These are phyloP conservation scores for Edolisoma coerulescens DNA, from an alignment of 2,113 vertebrate species.

Conservation along the genomic window DNA sequence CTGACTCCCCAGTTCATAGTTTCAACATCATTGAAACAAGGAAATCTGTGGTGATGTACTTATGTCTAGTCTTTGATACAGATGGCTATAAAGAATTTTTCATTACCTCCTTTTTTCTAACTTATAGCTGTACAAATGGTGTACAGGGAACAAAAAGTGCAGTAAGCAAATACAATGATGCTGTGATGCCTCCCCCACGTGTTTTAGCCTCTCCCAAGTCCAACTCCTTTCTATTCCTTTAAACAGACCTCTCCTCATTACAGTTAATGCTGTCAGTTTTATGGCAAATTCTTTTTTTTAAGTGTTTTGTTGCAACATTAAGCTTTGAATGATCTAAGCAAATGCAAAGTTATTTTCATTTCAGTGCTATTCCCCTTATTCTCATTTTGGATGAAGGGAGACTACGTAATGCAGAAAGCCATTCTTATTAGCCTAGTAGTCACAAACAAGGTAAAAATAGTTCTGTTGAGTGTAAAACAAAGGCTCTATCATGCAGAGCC, in stretches of 20 bases:
- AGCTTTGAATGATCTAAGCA: background rate
- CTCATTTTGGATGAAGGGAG: background rate
- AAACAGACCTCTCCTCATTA: background rate
- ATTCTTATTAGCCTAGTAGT: background rate
- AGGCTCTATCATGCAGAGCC: background rate
- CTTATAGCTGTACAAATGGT: background rate
- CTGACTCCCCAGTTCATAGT: background rate
- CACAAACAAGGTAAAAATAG: background rate
- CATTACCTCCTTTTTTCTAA: background rate
- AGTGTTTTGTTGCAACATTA: background rate
- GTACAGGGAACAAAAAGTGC: background rate
- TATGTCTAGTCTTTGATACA: background rate
- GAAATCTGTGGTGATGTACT: background rate
- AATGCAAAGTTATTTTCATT: background rate
- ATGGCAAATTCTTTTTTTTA: background rate
- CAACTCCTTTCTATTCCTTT: background rate
- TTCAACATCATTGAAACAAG: background rate
- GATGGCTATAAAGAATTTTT: background rate
- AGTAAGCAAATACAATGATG: background rate
- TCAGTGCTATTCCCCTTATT: background rate
- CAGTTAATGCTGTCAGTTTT: background rate
- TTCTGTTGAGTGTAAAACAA: background rate
- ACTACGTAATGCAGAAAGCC: background rate
- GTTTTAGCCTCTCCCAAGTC: background rate
- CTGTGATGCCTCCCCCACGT: background rate